Conservation (phyloP, 2,888 invertebrate species). For the Orthonevra nobilis region DNA sequence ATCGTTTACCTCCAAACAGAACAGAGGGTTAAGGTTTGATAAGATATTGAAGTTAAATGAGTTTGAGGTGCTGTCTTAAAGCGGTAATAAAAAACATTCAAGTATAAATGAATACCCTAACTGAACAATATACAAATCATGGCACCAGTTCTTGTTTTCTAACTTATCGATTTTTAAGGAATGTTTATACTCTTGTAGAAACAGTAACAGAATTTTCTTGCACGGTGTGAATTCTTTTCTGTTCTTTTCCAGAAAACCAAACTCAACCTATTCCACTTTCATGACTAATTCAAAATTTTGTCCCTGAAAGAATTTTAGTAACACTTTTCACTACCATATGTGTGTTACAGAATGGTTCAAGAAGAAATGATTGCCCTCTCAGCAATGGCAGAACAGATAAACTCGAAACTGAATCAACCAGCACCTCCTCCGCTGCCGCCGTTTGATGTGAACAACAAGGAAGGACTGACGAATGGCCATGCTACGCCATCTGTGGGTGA, state of each 20-base stretch:
- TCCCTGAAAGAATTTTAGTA: not conserved
- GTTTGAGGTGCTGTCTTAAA: too few relatives aligned
- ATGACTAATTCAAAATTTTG: slow-evolving; percentile 20
- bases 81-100: too few relatives aligned
- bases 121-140: too few relatives aligned
- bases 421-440: slow-evolving; percentile 66
- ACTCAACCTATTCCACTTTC: slow-evolving; percentile 32
- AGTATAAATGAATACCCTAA: too few relatives aligned
- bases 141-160: too few relatives aligned
- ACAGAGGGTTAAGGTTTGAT: too few relatives aligned
- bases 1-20: too few relatives aligned
- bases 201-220: slow-evolving; percentile 37
- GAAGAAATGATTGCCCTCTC: slow-evolving; percentile 86
- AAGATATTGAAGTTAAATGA: too few relatives aligned
- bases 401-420: slow-evolving; percentile 81
- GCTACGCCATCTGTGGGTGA: slow-evolving; percentile 72
- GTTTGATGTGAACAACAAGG: slow-evolving; percentile 63
- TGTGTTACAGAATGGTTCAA: slow-evolving; percentile 83
- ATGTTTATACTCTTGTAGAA: too few relatives aligned
- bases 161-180: too few relatives aligned
- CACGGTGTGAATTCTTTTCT: slow-evolving; percentile 56
- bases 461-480: slow-evolving; percentile 71
- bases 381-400: slow-evolving; percentile 87
- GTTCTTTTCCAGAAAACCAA: slow-evolving; percentile 4
- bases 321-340: not conserved